phyloP scores from a whole-genome alignment of 2,797 vertebrate genomes.

The Urocyon cinereoargenteus region DNA sequence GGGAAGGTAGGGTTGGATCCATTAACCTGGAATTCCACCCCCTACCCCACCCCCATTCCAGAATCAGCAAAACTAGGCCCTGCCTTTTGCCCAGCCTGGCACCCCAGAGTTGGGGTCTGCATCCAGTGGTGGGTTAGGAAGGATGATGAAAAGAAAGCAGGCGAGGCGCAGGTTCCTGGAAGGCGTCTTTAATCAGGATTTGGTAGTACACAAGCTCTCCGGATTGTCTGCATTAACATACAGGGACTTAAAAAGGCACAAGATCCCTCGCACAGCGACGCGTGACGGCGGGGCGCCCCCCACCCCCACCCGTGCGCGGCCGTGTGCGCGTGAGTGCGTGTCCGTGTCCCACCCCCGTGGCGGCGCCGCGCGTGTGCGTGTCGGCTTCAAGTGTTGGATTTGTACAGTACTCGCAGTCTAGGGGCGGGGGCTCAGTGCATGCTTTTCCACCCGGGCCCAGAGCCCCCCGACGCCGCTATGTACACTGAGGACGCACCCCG shows the following conservation, averaged over 20 bases:
- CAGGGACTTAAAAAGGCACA: slow-evolving; percentile 98
- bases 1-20: neutral
- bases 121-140: neutral
- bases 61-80: neutral
- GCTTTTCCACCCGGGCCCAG: slow-evolving; percentile 90
- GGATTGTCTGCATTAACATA: slow-evolving; percentile 98
- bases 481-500: slow-evolving; percentile 85
- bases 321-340: slow-evolving; percentile 76
- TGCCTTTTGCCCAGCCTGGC: neutral
- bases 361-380: slow-evolving; percentile 79
- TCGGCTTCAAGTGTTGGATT: slow-evolving; percentile 96
- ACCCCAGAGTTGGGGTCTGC: neutral
- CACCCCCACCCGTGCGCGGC: slow-evolving; percentile 36
- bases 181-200: slow-evolving; percentile 96
- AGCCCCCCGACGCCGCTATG: slow-evolving; percentile 74
- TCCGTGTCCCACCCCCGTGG: slow-evolving; percentile 76
- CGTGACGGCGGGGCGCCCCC: slow-evolving; percentile 54
- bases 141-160: slow-evolving; percentile 81
- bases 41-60: neutral
- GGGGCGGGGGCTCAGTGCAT: slow-evolving; percentile 89
- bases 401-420: slow-evolving; percentile 93
- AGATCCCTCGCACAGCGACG: slow-evolving; percentile 94
- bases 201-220: slow-evolving; percentile 96
- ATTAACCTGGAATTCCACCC: neutral
- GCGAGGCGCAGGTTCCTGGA: slow-evolving; percentile 78